Base-by-base conservation (phyloP, 2,113 vertebrate genomes). In the Hyperopisus bebe region DNA sequence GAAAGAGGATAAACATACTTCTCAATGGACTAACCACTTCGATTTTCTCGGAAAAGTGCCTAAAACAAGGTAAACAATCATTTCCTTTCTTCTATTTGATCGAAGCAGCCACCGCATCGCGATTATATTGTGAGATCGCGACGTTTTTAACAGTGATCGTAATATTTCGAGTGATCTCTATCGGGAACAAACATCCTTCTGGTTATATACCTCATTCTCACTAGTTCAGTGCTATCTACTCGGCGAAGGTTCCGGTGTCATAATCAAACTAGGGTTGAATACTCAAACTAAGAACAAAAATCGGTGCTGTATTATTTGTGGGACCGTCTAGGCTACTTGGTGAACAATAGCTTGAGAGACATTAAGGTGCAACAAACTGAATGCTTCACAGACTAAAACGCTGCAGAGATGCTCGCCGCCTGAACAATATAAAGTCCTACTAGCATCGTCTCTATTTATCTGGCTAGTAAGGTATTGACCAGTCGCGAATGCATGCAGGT, bases 21-120 rank as follows among this genome's bases (percentile, higher is more conserved):
- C 44, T 92, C 92, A 48, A 95, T 95, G 95, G 94, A 95, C 89
- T 94, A 91, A 96, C 74, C 91, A 70, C 83, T 90, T 46, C 39
- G 17, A 89, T 89, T 82, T 89, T 91, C 58, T 89, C 44, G 90
- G 93, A 89, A 86, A 94, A 95, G 95, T 95, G 93, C 94, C 95
- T 94, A 85, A 91, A 94, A 92, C 90, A 94, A 94, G 94, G 95
- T 95, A 93, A 93, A 19, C 93, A 80, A 62, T 88, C 3, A 19
- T 53, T 24, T 82, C 2, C 1, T 44, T n/a, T 47, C 27, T 83
- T 11, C 3, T 24, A n/a, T 84, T 39, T 39, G 11, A 66, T n/a
- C n/a, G 42, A 86, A 13, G 46, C 83, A 13, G 42, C 19, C 46
- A n/a, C 3, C 44, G 19, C 39, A 47, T 83, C 3, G 8, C 44